phyloP scores from a whole-genome alignment of 2,113 vertebrate species.

The Plectropomus leopardus region DNA sequence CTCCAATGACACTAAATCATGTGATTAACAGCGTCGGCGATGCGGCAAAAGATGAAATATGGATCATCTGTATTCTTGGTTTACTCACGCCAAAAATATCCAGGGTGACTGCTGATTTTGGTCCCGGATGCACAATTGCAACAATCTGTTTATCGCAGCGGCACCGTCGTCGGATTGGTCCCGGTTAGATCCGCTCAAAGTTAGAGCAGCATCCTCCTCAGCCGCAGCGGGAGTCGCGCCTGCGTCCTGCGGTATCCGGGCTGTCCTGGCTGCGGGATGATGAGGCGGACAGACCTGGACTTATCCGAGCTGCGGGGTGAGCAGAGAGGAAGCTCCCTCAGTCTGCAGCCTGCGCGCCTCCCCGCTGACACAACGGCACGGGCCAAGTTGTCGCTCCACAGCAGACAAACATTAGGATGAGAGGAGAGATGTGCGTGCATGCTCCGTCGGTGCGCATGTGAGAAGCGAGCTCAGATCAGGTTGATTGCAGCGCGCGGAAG shows the following conservation, averaged over 20 bases:
- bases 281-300: constrained; percentile 24
- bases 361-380: not conserved
- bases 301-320: constrained; percentile 19
- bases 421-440: not conserved
- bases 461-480: constrained; percentile 32
- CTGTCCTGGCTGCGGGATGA: constrained; percentile 9
- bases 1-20: not conserved
- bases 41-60: constrained; percentile 56
- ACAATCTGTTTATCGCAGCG: constrained; percentile 7
- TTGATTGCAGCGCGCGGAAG: constrained; percentile 8
- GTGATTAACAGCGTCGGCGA: constrained; percentile 22
- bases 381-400: not conserved
- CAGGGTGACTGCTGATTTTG: constrained; percentile 7
- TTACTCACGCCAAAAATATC: constrained; percentile 69
- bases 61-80: not conserved
- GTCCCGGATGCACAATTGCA: constrained; percentile 1
- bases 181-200: constrained; percentile 40
- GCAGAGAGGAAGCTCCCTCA: constrained; percentile 14
- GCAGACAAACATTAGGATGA: not conserved
- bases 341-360: not conserved
- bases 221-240: constrained; percentile 61
- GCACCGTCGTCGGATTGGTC: not conserved
- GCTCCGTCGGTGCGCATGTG: constrained; percentile 39
- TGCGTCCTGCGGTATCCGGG: constrained; percentile 54
- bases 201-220: constrained; percentile 24